Evolutionary conservation across 2,113 vertebrate species (phyloP), one percentile per base, ranked within the genome.

Genomic region (Phylloscopus trochiloides): DNA sequence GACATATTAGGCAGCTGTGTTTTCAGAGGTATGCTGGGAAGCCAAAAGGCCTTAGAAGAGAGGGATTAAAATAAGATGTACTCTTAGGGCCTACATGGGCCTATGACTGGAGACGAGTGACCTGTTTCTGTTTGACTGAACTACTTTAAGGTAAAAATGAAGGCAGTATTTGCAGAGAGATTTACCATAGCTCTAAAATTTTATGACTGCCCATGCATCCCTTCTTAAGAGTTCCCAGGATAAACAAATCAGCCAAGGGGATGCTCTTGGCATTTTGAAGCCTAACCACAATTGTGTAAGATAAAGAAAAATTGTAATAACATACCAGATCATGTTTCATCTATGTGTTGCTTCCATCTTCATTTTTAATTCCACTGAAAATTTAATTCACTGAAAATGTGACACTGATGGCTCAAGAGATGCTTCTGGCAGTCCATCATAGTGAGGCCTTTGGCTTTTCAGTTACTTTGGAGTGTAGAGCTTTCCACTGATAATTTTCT

Each of bases 181-280:
- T 92, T 97, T 95, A 93, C 32, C 10, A 17, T 68, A 68, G 76
- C 52, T 94, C 92, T 88, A 96, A 97, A 94, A 86, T 86, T 96
- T 97, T 94, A 94, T 92, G 83, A 91, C 45, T 77, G 72, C 88
- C 83, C 63, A 40, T 65, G 67, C 52, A 55, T 10, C 36, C 52
- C 45, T 90, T 77, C 28, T 68, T 89, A 89, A 55, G 51, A 19
- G 7, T 92, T 98, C 67, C 63, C 67, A 91, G 52, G 43, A 48
- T 90, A 95, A 92, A 88, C 32, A 19, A 42, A 62, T 86, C 94
- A 71, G 72, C 83, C 77, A 76, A 43, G 45, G 63, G 21, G 50
- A 90, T 85, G 34, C 93, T 94, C 82, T 68, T 95, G 66, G 70
- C 47, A 55, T 97, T 97, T 97, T 18, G 7, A 61, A 92, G 55